Evolutionary conservation across 2,113 vertebrate species (phyloP), one percentile per base, ranked within the genome.

Genomic region (Rhabdomys dilectus): DNA sequence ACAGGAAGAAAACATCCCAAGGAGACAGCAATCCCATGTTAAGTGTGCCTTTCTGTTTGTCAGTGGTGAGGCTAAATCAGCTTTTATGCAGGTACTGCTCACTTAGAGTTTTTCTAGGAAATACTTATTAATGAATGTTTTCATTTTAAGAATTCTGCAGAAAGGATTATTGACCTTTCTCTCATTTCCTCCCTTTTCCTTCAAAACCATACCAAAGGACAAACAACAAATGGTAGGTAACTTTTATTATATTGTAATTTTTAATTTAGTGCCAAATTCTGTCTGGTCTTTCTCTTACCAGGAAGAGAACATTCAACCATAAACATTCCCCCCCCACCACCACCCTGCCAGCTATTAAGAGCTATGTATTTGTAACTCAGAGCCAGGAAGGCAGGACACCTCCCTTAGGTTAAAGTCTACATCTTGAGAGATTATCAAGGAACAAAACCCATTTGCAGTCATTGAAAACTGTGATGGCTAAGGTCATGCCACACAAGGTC

Each of bases 201-300:
- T 82, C 42, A 85, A 84, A 95, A 68, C 15, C 5, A 91, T 22
- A 72, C 7, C 12, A 76, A 95, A 96, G 31, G 19, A 92, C 36
- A 94, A 76, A 89, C 13, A 60, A 73, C 45, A 92, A 90, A 29
- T 36, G 36, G 34, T 51, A 66, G 42, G 29, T 66, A 60, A n/a
- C 45, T 7, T 62, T 51, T 62, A 84, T 62, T 31, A 60, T 13
- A 26, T 16, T 24, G 26, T 58, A 42, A 34, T 73, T 88, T 80
- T 80, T 75, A 84, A 45, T 94, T 96, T 93, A 87, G 58, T 56
- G 81, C 56, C 78, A 70, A 90, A 75, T 93, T 94, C 42, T 48
- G 36, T 94, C 42, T 48, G 36, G 80, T 66, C 66, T 77, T 82
- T 4, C 48, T 94, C 39, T 85, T 91, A 76, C 24, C 34, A 64